Conservation (phyloP, 1,140 invertebrate genomes). For the Tetragonula clypearis region DNA sequence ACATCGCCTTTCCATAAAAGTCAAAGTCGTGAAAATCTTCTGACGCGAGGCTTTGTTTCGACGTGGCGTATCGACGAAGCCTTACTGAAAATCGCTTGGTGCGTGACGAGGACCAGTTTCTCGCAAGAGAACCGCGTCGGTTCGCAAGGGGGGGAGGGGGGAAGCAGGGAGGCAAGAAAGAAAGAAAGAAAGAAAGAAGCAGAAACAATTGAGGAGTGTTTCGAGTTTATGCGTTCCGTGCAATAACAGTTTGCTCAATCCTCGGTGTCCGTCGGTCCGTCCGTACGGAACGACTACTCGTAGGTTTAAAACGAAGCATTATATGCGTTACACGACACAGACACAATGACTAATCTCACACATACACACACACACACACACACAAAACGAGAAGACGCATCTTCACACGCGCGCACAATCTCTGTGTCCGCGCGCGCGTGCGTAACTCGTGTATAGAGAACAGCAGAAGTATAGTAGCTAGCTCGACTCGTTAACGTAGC, state of each 20-base stretch:
- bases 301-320: constrained; percentile 62
- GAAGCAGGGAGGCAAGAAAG: no score
- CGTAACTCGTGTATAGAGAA: constrained; percentile 18
- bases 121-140: constrained; percentile 35
- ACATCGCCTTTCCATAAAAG: background rate
- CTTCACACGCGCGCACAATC: background rate
- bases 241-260: constrained; percentile 80
- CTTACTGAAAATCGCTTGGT: background rate
- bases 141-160: background rate
- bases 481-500: constrained; percentile 61
- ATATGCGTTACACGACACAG: background rate
- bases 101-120: constrained; percentile 28
- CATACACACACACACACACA: background rate
- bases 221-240: constrained; percentile 76
- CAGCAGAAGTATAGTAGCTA: constrained; percentile 49
- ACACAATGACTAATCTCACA: background rate
- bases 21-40: background rate
- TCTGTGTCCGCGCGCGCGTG: background rate
- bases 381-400: background rate
- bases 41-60: background rate
- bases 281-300: constrained; percentile 76
- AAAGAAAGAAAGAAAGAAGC: background rate
- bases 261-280: constrained; percentile 80
- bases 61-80: background rate
- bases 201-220: constrained; percentile 60